These are phyloP conservation scores for Papilio glaucus DNA, from an alignment of 1,140 invertebrate species.

Conservation along the genomic window DNA sequence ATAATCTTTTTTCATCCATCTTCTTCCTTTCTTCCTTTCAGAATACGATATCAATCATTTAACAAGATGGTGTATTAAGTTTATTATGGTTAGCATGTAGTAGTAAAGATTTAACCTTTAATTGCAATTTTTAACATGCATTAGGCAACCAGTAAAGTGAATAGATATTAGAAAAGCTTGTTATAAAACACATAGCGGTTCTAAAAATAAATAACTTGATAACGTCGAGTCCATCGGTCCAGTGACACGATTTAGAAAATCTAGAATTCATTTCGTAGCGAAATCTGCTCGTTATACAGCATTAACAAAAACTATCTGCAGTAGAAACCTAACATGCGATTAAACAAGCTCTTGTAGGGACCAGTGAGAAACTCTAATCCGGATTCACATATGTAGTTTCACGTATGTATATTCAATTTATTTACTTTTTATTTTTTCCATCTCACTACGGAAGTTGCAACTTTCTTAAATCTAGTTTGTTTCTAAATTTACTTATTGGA, in stretches of 20 bases:
- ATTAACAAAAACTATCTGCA: conserved; percentile 15
- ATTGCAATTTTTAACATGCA: neutral
- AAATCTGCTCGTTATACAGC: conserved; percentile 27
- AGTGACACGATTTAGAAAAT: conserved; percentile 31
- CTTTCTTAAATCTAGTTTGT: conserved; percentile 26
- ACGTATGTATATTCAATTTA: conserved; percentile 27
- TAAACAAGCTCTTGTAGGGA: conserved; percentile 1
- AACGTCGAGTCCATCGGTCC: conserved; percentile 11
- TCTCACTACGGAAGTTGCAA: neutral
- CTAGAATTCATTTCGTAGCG: conserved; percentile 33
- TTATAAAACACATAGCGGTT: neutral
- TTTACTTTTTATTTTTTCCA: conserved; percentile 24
- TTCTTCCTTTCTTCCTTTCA: too few species aligned
- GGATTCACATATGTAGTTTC: conserved; percentile 29
- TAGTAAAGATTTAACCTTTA: neutral
- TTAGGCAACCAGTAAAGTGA: neutral
- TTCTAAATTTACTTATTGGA: neutral
- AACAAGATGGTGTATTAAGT: too few species aligned
- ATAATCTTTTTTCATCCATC: too few species aligned
- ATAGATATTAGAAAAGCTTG: neutral
- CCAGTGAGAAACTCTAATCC: conserved; percentile 30
- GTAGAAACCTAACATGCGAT: neutral
- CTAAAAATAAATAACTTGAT: conserved; percentile 6
- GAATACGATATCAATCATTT: too few species aligned
- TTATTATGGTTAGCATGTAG: too few species aligned